Evolutionary conservation across 2,888 invertebrate species (phyloP), one percentile per base, ranked within the genome.

Genomic region (Patella caerulea): DNA sequence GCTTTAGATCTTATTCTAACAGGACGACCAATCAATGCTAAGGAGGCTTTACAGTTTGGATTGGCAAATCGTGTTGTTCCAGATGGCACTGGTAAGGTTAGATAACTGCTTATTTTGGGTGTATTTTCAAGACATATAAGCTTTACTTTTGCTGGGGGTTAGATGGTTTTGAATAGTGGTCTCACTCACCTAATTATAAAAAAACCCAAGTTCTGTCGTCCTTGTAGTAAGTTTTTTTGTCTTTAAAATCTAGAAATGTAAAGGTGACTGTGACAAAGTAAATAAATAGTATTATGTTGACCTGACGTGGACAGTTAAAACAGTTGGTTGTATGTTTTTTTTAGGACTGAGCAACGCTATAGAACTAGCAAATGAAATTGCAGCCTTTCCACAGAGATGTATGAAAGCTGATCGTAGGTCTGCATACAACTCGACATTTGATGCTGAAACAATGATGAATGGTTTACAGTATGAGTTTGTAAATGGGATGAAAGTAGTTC

Each of bases 1-100:
- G 97, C 98, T 0, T 91, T 98, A 82, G 98, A 98, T 90, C 91
- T 98, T 77, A 95, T 98, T 77, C 92, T 98, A n/a, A 97, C 97
- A 0, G 98, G 98, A 0, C 93, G 97, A 71, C 93, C 94, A 2
- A 94, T 98, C 3, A 92, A 92, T 17, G 96, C 96, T 0, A 93
- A 94, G 76, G 97, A 97, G 90, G 98, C 98, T 0, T 91, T 95
- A 52, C 93, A 95, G 77, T 95, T 95, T 92, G 98, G 98, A 0
- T 92, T 98, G 45, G 96, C 95, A 0, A 95, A 95, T 90, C 94
- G 95, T 87, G 90, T 96, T 34, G 96, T 96, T 3, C 93, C 95
- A 2, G 95, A 95, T 78, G 98, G 98, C 78, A 95, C 96, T 87
- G 95, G 96, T 96, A 81, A 55, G 78, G 55, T 17, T 24, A 17